Evolutionary conservation across 2,888 invertebrate species (phyloP).

Genomic region (Lasioglossum figueresi): DNA sequence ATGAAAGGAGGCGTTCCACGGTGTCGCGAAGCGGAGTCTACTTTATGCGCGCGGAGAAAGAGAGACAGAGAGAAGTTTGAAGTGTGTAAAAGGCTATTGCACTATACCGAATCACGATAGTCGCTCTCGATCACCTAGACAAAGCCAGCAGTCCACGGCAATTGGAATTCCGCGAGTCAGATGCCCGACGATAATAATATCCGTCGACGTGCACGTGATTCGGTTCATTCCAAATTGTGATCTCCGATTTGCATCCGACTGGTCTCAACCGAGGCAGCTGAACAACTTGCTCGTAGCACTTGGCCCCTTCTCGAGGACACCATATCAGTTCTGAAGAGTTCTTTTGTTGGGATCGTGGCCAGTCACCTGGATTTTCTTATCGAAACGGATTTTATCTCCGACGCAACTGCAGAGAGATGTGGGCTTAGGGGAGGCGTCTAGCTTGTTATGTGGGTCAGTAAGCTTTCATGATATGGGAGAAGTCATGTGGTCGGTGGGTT

Average conservation of each 20-base stretch:
- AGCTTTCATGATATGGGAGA: background rate
- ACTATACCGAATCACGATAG: constrained; percentile 63
- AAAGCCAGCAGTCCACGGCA: constrained; percentile 17
- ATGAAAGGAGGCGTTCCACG: constrained; percentile 45
- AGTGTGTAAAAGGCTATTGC: constrained; percentile 59
- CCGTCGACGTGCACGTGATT: background rate
- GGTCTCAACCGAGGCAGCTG: background rate
- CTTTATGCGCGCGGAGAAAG: constrained; percentile 31
- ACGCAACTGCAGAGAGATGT: background rate
- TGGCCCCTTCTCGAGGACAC: background rate
- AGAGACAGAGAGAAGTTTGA: constrained; percentile 30
- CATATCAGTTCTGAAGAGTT: background rate
- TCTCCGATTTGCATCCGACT: background rate
- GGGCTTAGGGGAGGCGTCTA: background rate
- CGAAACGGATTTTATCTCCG: background rate
- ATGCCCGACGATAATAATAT: background rate
- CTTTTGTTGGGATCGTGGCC: background rate
- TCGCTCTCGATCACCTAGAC: constrained; percentile 45
- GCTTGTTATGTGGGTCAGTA: background rate
- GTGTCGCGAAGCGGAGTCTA: constrained; percentile 38
- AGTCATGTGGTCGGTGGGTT: background rate
- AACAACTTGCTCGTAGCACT: background rate
- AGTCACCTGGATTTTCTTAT: background rate
- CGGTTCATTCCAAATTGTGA: background rate
- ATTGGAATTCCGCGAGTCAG: constrained; percentile 17